Evolutionary conservation across 2,113 vertebrate genomes (phyloP), one percentile per base, ranked within the genome.

Genomic region (Tonatia bakeri): DNA sequence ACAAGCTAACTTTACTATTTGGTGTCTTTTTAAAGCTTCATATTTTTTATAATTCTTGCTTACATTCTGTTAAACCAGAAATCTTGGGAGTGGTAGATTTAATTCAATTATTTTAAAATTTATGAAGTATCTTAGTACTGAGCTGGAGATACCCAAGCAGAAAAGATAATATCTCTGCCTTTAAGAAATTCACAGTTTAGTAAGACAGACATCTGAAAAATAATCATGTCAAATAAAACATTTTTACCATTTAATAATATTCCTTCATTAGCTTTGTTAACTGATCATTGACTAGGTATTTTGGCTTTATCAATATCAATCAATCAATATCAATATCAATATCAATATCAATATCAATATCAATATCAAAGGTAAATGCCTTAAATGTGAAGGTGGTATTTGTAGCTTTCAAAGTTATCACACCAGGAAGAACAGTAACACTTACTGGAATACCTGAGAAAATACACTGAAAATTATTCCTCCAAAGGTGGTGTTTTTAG

Each of bases 61-160:
- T 90, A 50, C 92, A 50, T 84, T 89, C 26, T 94, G 38, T 90
- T 90, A 97, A 94, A 77, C 12, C 15, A 76, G 52, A 94, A 95
- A 86, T 90, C 38, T 92, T 89, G 38, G 80, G 45, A 90, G 33
- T 73, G 13, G 20, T 67, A 79, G 22, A 45, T 92, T 90, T 89
- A 72, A 64, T 86, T 89, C 7, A 76, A 14, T 89, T 93, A 36
- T 69, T 77, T 85, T 81, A 86, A 82, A 10, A 73, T 75, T 64
- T 75, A 40, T 76, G 93, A 77, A 89, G 36, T 86, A 24, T 16
- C 24, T 59, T 73, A 72, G 13, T 64, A 61, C 56, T 92, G 31
- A 90, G 38, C 12, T 47, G 19, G 20, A 75, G n/a, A 31, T 43
- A 77, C 38, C 52, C 87, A 67, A 45, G 61, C 59, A 10, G 52